A percentile compares a stretch with the other conserved stretches of the same genome.
phyloP scores from a whole-genome alignment of 2,797 vertebrate genomes.

The Brotogeris chrysoptera region DNA sequence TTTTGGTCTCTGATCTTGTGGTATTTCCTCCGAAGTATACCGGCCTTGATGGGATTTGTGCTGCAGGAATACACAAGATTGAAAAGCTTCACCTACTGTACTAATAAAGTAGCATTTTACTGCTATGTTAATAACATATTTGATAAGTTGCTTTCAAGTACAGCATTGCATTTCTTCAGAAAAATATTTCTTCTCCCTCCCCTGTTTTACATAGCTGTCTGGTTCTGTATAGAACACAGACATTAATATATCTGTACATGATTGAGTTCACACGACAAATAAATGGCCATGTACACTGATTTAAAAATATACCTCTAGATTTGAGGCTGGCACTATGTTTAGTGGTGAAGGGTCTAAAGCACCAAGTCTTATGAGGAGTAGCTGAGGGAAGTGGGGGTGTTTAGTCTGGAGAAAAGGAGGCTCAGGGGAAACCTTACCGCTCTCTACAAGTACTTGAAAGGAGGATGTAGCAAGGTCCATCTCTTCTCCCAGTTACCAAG shows the following conservation, averaged over 20 bases:
- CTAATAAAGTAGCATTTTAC: neutral
- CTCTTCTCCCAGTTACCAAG: neutral
- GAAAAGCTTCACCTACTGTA: neutral
- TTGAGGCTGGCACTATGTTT: neutral
- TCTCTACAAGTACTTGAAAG: neutral
- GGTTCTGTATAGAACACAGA: neutral
- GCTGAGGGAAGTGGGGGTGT: neutral
- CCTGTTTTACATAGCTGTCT: neutral
- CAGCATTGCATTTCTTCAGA: neutral
- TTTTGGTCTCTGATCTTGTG: neutral
- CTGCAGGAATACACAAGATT: neutral
- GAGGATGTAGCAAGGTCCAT: neutral
- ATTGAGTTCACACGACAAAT: neutral
- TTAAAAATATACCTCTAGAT: neutral
- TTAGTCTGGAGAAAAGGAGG: neutral
- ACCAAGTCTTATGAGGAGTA: neutral
- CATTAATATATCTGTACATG: neutral
- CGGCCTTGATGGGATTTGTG: neutral
- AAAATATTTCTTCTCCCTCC: neutral
- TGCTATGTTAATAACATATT: neutral
- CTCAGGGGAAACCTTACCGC: neutral
- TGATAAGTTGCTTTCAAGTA: neutral
- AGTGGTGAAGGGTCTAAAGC: neutral
- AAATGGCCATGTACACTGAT: neutral
- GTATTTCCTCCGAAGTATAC: neutral